Percentiles rank a stretch among this genome's conserved stretches.
Evolutionary conservation across 2,113 vertebrate species (phyloP).

Genomic region (Salvator merianae): DNA sequence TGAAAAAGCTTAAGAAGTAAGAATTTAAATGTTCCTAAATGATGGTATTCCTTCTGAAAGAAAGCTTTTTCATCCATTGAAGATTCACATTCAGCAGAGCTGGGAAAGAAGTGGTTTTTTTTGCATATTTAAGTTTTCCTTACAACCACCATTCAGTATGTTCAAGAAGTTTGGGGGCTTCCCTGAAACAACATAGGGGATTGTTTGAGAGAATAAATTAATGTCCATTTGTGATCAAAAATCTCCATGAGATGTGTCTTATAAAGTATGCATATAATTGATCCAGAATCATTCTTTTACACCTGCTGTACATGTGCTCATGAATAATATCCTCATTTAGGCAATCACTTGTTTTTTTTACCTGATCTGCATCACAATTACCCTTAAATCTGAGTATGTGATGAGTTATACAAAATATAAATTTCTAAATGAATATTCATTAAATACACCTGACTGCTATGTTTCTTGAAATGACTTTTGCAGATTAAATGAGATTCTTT

Average conservation of each 20-base stretch:
- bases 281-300: conserved; percentile 6
- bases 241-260: neutral
- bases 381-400: conserved; percentile 10
- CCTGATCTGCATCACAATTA: conserved; percentile 36
- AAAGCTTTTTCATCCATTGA: neutral
- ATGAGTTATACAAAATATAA: conserved; percentile 23
- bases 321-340: conserved; percentile 28
- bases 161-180: neutral
- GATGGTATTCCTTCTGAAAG: neutral
- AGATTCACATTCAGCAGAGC: neutral
- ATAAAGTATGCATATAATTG: neutral
- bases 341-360: conserved; percentile 22
- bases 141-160: neutral
- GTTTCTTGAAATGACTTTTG: neutral
- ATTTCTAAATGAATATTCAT: conserved; percentile 7
- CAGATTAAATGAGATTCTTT: neutral
- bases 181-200: no score
- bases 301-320: conserved; percentile 1
- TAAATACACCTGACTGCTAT: neutral
- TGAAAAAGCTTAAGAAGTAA: neutral
- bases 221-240: no score
- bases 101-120: neutral
- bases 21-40: neutral
- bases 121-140: neutral
- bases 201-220: no score